Percentiles rank a stretch among this genome's conserved stretches.
These are phyloP conservation scores for Eristalinus sepulchralis DNA, from an alignment of 2,888 invertebrate genomes.

Conservation along the genomic window DNA sequence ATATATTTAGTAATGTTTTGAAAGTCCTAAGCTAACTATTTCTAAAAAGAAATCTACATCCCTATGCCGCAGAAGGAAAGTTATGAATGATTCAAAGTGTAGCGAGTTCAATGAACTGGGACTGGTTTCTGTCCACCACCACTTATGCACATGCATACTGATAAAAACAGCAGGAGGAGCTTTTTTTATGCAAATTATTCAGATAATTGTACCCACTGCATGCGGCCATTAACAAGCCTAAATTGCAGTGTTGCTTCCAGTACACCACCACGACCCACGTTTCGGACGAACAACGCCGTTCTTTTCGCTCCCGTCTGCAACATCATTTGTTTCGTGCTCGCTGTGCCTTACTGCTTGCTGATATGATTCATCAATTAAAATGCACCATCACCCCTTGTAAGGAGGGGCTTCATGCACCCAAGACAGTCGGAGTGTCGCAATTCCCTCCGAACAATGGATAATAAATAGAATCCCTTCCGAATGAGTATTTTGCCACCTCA, in stretches of 20 bases:
- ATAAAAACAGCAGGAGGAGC: not conserved
- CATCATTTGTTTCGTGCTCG: not conserved
- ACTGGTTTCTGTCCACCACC: not conserved
- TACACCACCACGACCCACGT: not conserved
- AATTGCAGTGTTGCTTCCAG: not conserved
- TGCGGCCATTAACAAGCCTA: not conserved
- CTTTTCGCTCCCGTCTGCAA: not conserved
- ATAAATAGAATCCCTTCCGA: constrained; percentile 38
- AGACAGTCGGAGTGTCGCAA: not conserved
- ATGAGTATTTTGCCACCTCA: constrained; percentile 50
- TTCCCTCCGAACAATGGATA: constrained; percentile 37
- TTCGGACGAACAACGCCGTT: not conserved
- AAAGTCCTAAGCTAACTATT: no score
- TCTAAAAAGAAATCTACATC: no score
- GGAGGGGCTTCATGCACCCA: not conserved
- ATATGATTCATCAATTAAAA: not conserved
- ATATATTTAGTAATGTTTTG: no score
- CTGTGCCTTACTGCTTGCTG: not conserved
- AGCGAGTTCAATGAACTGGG: not conserved
- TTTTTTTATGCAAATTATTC: not conserved
- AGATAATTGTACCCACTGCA: not conserved
- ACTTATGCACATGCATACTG: not conserved
- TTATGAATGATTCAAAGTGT: no score
- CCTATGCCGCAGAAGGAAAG: no score
- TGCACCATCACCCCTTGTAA: not conserved